These are phyloP conservation scores for Microcebus jonahi DNA, from an alignment of 2,113 vertebrate genomes.

Conservation along the genomic window DNA sequence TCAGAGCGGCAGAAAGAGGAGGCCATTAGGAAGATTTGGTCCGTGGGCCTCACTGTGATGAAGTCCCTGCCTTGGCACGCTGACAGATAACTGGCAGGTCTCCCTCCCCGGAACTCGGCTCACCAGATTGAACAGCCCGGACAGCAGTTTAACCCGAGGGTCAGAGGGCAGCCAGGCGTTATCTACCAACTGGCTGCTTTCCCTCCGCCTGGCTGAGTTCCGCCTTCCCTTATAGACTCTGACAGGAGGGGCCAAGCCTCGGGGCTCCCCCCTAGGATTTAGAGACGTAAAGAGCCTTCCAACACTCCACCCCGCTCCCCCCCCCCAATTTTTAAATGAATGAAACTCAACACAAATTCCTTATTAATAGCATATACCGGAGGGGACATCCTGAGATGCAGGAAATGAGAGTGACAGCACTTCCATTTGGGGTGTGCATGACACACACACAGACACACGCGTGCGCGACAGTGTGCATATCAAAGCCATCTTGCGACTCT, in stretches of 20 bases:
- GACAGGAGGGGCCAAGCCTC: slow-evolving; percentile 45
- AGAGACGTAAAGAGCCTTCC: slow-evolving; percentile 72
- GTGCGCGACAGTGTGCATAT: background rate
- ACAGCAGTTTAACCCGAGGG: slow-evolving; percentile 90
- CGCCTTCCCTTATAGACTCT: slow-evolving; percentile 64
- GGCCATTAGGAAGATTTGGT: background rate
- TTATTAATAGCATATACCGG: slow-evolving; percentile 64
- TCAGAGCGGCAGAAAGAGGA: rapidly evolving
- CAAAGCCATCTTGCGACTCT: slow-evolving; percentile 35
- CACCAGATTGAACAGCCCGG: slow-evolving; percentile 87
- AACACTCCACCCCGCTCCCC: background rate
- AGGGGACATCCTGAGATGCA: background rate
- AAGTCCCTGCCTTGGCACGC: slow-evolving; percentile 12
- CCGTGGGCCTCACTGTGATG: background rate
- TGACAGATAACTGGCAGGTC: slow-evolving; percentile 85
- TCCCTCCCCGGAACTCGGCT: slow-evolving; percentile 86
- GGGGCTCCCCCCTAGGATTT: slow-evolving; percentile 60
- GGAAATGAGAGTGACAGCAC: background rate
- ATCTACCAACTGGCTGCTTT: slow-evolving; percentile 86
- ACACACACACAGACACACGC: background rate
- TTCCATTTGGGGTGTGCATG: background rate
- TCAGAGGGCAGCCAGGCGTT: slow-evolving; percentile 93
- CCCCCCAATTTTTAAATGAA: background rate
- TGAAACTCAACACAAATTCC: slow-evolving; percentile 43
- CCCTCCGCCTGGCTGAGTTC: slow-evolving; percentile 76